Base-by-base conservation (phyloP, 2,797 vertebrate species). In the Alauda arvensis region DNA sequence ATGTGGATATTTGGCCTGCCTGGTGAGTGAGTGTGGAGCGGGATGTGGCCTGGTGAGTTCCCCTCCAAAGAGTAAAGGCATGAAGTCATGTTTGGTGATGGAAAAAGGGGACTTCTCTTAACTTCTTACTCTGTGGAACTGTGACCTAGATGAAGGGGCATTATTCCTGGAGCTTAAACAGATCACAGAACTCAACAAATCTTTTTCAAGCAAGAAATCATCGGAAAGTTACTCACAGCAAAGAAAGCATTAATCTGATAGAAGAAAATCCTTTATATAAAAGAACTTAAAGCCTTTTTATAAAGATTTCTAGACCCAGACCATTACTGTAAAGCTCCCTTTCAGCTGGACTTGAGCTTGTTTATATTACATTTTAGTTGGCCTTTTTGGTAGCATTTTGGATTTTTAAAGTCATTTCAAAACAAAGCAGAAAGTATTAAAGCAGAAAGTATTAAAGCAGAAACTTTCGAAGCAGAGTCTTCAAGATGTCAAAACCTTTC, bases 181-280 rank as follows among this genome's bases (percentile, higher is more conserved):
- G 69, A 84, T 80, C 52, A 75, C 76, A 80, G 78, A 65, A 67
- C 34, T 76, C 1, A 1, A 83, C 84, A 93, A 90, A 92, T 81
- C 56, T 65, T 90, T 85, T 89, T 83, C 76, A 87, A 77, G 66
- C 40, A 77, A 83, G 91, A 78, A 85, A 66, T 83, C 75, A 76
- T 37, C 60, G 76, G 49, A 83, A 93, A 83, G 67, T 77, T 89
- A 88, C 83, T 92, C 48, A 60, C 67, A 89, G 63, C 49, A 85
- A 77, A 80, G 70, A 88, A 83, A 77, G 57, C 8, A 25, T 77
- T 88, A 77, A 86, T 72, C 82, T 74, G 62, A 88, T 71, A 87
- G 66, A 84, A 85, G 75, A 89, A 88, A 93, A 91, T 83, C 63
- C 84, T 80, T 75, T 74, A 17, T 82, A 80, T 68, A 89, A 80